Percentiles rank a stretch among this genome's conserved stretches.
These are phyloP conservation scores for Elegia similella DNA, from an alignment of 2,888 invertebrate species.

Conservation along the genomic window DNA sequence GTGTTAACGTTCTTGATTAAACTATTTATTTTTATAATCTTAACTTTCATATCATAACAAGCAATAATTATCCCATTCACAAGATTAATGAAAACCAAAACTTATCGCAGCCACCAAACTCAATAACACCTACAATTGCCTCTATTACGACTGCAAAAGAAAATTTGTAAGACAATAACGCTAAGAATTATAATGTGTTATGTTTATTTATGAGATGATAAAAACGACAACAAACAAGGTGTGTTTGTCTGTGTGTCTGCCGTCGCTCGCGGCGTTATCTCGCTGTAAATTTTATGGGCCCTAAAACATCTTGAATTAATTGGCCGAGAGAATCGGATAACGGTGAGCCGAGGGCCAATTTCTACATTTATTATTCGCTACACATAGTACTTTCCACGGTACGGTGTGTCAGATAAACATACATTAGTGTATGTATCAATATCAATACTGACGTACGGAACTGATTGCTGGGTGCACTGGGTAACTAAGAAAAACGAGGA, in stretches of 20 bases:
- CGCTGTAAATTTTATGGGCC: constrained; percentile 54
- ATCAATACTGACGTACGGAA: too few relatives aligned
- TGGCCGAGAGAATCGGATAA: constrained; percentile 41
- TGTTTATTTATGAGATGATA: constrained; percentile 56
- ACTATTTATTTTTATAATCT: too few relatives aligned
- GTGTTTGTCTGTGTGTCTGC: constrained; percentile 41
- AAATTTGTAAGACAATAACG: constrained; percentile 22
- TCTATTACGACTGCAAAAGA: background rate
- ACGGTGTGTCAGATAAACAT: too few relatives aligned
- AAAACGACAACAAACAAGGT: constrained; percentile 42
- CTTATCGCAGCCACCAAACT: background rate
- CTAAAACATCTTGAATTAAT: constrained; percentile 52
- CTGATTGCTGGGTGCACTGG: too few relatives aligned
- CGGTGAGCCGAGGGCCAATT: constrained; percentile 18
- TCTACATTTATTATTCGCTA: background rate
- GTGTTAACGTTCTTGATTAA: too few relatives aligned
- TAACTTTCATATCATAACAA: background rate
- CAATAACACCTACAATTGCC: background rate
- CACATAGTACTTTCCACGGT: too few relatives aligned
- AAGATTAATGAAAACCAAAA: constrained; percentile 2
- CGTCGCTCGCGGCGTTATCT: constrained; percentile 39
- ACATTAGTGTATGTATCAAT: too few relatives aligned
- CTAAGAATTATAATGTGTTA: constrained; percentile 37
- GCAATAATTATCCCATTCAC: background rate
- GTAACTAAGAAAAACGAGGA: too few relatives aligned